Percentiles rank a stretch among this genome's conserved stretches.
These are phyloP conservation scores for Neodontobutis hainanensis DNA, from an alignment of 2,113 vertebrate species.

Conservation along the genomic window DNA sequence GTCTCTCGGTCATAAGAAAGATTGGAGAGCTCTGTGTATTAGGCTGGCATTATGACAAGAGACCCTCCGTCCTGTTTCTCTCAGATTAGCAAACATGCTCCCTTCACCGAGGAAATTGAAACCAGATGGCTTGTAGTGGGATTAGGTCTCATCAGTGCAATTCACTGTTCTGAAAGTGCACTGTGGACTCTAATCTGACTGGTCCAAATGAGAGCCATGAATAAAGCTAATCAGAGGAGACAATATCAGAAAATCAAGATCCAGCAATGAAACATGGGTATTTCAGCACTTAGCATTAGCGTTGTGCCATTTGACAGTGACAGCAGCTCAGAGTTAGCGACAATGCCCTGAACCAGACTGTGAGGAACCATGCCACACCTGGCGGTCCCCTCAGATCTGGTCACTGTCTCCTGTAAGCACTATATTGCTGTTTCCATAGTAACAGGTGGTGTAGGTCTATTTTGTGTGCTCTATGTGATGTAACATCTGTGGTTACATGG, in stretches of 20 bases:
- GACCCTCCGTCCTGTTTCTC: conserved; percentile 24
- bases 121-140: conserved; percentile 62
- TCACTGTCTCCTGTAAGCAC: conserved; percentile 42
- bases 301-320: neutral
- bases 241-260: neutral
- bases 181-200: conserved; percentile 26
- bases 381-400: conserved; percentile 57
- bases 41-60: conserved; percentile 4
- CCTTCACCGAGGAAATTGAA: conserved; percentile 56
- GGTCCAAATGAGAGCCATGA: conserved; percentile 17
- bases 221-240: conserved; percentile 49
- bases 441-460: conserved; percentile 44
- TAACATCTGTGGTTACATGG: conserved; percentile 61
- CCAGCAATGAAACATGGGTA: conserved; percentile 23
- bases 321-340: conserved; percentile 31
- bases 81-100: conserved; percentile 57
- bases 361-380: conserved; percentile 31
- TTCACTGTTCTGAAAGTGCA: conserved; percentile 45
- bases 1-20: conserved; percentile 18
- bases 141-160: conserved; percentile 53
- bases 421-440: conserved; percentile 59
- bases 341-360: conserved; percentile 11
- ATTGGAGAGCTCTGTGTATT: conserved; percentile 33
- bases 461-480: conserved; percentile 53
- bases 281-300: neutral